These are phyloP conservation scores for Kryptolebias marmoratus DNA, from an alignment of 2,113 vertebrate species.

Conservation along the genomic window DNA sequence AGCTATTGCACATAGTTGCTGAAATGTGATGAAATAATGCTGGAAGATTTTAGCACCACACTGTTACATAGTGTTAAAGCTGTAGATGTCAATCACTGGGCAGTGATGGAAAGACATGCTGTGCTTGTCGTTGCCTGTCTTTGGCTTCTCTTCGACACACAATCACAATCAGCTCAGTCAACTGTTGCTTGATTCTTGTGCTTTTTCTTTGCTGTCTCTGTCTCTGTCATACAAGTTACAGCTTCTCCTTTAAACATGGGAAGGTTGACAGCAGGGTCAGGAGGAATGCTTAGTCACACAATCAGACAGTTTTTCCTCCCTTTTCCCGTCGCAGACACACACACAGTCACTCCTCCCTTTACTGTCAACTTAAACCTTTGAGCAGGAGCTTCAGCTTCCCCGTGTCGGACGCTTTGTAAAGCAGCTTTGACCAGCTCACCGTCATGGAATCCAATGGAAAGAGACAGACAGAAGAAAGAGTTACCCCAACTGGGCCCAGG, in stretches of 20 bases:
- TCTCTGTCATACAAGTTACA: conserved; percentile 11
- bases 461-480: conserved; percentile 77
- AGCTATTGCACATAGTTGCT: conserved; percentile 54
- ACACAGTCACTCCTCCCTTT: conserved; percentile 23
- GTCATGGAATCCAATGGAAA: conserved; percentile 75
- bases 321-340: conserved; percentile 9
- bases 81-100: conserved; percentile 46
- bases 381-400: conserved; percentile 54
- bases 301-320: conserved; percentile 34
- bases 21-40: conserved; percentile 76
- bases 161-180: not conserved
- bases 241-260: conserved; percentile 20
- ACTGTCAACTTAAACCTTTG: conserved; percentile 56
- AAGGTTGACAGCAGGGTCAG: conserved; percentile 44
- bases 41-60: conserved; percentile 68
- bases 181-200: conserved; percentile 17
- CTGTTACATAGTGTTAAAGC: conserved; percentile 65
- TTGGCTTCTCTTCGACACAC: conserved; percentile 10
- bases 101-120: conserved; percentile 30
- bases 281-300: conserved; percentile 46
- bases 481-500: conserved; percentile 41
- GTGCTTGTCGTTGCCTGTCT: conserved; percentile 43
- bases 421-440: conserved; percentile 73
- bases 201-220: conserved; percentile 6
- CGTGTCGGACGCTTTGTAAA: conserved; percentile 66